Base-by-base conservation (phyloP, 2,113 vertebrate genomes). In the Pelecanus crispus region DNA sequence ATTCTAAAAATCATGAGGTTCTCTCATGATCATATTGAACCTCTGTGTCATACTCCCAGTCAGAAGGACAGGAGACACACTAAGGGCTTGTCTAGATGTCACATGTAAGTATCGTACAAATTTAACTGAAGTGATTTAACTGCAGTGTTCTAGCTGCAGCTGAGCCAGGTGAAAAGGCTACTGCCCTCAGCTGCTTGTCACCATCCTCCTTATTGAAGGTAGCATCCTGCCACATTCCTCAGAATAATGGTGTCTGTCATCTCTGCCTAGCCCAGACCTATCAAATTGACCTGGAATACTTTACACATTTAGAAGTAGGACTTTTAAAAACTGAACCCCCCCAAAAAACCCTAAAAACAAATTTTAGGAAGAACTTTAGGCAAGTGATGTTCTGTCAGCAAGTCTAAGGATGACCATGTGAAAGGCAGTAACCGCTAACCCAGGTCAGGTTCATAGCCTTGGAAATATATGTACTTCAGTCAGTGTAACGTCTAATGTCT, bases 111-210 rank as follows among this genome's bases (percentile, higher is more conserved):
- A 78, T 4, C 28, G 34, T 14, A 55, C 32, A 75, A 21, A 81
- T 84, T 9, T 34, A 55, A 67, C 70, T 36, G 4, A 21, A 44
- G 45, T 85, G 47, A 94, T 92, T 92, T 70, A 90, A 70, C 28
- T 36, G 78, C 73, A 62, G 61, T n/a, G 67, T 34, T 81, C 49
- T 3, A 70, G 81, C 81, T 63, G 70, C 91, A 95, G 94, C 88
- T 92, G 93, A 95, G 86, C 34, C 74, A 67, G 82, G 74, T 62
- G 91, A 79, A 93, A 90, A 93, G 91, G 93, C 38, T 86, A 49
- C 56, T 72, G 88, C 42, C 70, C 81, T 79, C 82, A 62, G 91
- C 61, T 78, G 63, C 26, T 25, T 13, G 45, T 53, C 85, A 78
- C 44, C 4, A 1, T 2, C 44, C 62, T 2, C 49, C 56, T 28